These are phyloP conservation scores for Lytechinus variegatus DNA, from an alignment of 35 echinoderm and acorn worm species.

Conservation along the genomic window DNA sequence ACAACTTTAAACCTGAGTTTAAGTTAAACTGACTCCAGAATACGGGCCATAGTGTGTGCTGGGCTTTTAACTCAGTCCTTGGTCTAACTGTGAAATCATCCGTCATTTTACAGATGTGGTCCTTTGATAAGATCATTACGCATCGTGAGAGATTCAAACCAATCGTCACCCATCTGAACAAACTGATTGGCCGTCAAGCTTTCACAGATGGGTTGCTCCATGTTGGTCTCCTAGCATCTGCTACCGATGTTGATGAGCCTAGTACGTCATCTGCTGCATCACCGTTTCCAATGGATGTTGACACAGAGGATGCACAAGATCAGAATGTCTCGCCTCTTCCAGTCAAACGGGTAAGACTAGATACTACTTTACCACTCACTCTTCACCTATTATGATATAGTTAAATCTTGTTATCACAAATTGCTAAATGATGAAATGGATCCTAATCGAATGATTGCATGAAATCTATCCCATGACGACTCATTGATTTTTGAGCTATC, in stretches of 20 bases:
- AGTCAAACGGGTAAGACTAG: not conserved
- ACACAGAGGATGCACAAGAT: not conserved
- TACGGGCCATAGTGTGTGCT: too few relatives aligned
- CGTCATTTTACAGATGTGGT: slow-evolving; percentile 34
- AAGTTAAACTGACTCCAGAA: too few relatives aligned
- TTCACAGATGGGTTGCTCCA: slow-evolving; percentile 40
- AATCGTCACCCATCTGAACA: slow-evolving; percentile 18
- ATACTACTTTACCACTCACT: not conserved
- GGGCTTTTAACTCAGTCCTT: too few relatives aligned
- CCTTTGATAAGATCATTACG: slow-evolving; percentile 20
- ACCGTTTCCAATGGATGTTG: not conserved
- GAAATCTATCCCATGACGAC: too few relatives aligned
- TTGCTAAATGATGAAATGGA: too few relatives aligned
- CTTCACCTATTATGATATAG: not conserved
- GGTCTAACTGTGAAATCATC: not conserved
- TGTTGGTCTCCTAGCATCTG: slow-evolving; percentile 20
- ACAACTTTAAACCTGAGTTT: too few relatives aligned
- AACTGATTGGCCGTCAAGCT: slow-evolving; percentile 42
- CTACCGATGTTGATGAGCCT: not conserved
- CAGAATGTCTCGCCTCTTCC: not conserved
- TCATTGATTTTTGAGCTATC: too few relatives aligned
- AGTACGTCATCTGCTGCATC: not conserved
- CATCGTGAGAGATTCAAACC: slow-evolving; percentile 42
- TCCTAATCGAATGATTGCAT: too few relatives aligned
- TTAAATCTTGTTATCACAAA: too few relatives aligned